Evolutionary conservation across 2,888 invertebrate species (phyloP), one percentile per base, ranked within the genome.

Genomic region (Loripinus fragilis): DNA sequence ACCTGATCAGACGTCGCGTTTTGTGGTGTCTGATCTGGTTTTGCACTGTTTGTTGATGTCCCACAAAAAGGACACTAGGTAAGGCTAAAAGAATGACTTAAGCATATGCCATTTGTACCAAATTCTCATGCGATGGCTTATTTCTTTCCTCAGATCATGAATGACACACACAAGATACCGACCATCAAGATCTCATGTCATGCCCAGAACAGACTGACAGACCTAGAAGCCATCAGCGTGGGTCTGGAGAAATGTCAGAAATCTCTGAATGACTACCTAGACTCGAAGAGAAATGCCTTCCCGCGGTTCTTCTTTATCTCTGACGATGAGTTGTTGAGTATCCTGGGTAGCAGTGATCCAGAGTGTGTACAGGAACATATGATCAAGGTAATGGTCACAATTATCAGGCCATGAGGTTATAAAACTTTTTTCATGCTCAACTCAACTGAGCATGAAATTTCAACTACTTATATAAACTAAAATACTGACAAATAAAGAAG

Each of bases 221-320:
- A 97, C 89, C 96, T 98, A 80, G 94, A 96, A 88, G 95, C 95
- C 65, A 94, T 98, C 60, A 96, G 96, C 67, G 78, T 94, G 25
- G 97, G 97, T 0, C 94, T 98, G 71, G 98, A 98, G 92, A 96
- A 95, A 93, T 98, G 98, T 93, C 98, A 98, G 93, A 98, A 98
- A 93, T 97, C 98, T 0, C 94, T 98, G 72, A 97, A 97, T 90
- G 97, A 98, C 91, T 98, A 98, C 93, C 94, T 98, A 84, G 97
- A 97, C 93, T 96, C 96, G 0, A 98, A 98, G 94, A 95, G 98
- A 66, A 95, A 97, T 80, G 95, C 97, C 82, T 98, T 98, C 93
- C 97, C 98, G 2, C 94, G 98, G 70, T 98, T 98, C 94, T 98
- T 97, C 94, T 98, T 98, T 93, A 97, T 98, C 91, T 98, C 98